Evolutionary conservation across 2,888 invertebrate species (phyloP).

Genomic region (Hesperia comma): DNA sequence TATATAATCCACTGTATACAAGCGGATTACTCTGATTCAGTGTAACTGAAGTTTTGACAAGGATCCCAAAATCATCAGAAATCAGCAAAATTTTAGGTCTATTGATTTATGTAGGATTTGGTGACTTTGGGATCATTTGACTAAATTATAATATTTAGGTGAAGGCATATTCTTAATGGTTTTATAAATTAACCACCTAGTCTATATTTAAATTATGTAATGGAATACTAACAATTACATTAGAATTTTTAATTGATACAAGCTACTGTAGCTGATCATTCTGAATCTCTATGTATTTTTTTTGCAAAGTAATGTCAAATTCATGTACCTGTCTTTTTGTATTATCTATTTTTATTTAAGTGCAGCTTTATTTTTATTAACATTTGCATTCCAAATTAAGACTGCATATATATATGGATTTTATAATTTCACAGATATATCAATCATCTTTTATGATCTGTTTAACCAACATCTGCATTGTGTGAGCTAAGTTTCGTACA

Average conservation of each 20-base stretch:
- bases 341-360: background rate
- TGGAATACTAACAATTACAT: slow-evolving; percentile 4
- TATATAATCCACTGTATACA: too few species aligned
- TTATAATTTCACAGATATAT: too few species aligned
- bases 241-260: too few species aligned
- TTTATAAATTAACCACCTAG: background rate
- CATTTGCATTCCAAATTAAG: slow-evolving; percentile 1
- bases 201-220: slow-evolving; percentile 4
- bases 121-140: too few species aligned
- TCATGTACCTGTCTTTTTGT: slow-evolving; percentile 4
- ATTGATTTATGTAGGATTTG: too few species aligned
- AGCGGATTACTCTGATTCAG: background rate
- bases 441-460: too few species aligned
- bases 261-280: too few species aligned
- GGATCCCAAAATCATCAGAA: too few species aligned
- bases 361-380: background rate
- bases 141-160: background rate
- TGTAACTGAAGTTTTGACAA: background rate
- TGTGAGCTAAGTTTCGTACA: too few species aligned
- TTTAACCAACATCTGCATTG: too few species aligned
- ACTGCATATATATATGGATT: background rate
- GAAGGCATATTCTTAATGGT: slow-evolving; percentile 1
- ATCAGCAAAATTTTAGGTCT: too few species aligned
- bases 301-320: background rate
- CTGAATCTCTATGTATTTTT: background rate